Conservation (phyloP, 2,888 invertebrate species). For the Antheraea assamensis region DNA sequence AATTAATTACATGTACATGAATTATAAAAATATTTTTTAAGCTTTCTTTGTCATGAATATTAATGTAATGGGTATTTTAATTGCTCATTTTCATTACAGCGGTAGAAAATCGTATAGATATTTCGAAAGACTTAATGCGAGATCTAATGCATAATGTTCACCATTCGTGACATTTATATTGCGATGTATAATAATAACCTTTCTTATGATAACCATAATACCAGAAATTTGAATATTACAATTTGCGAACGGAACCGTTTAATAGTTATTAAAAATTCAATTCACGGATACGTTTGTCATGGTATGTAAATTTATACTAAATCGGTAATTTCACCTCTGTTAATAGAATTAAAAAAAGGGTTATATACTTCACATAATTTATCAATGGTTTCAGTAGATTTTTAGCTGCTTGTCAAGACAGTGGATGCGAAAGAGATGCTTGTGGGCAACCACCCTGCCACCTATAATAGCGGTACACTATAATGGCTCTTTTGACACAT, state of each 20-base stretch:
- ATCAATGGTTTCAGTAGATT: not conserved
- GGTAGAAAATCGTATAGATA: not conserved
- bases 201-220: too few relatives aligned
- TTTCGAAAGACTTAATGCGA: not conserved
- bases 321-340: not conserved
- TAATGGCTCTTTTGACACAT: too few relatives aligned
- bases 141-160: not conserved
- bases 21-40: not conserved
- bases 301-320: not conserved
- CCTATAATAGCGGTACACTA: too few relatives aligned
- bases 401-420: not conserved
- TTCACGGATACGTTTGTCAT: too few relatives aligned
- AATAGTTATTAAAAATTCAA: too few relatives aligned
- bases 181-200: too few relatives aligned
- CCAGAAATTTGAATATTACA: too few relatives aligned
- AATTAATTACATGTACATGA: too few relatives aligned
- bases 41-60: too few relatives aligned
- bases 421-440: not conserved
- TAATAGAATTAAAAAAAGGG: not conserved
- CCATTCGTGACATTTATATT: too few relatives aligned
- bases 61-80: not conserved
- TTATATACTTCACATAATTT: not conserved
- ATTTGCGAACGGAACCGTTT: too few relatives aligned
- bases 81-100: constrained; percentile 4
- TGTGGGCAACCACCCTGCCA: not conserved